Base-by-base conservation (phyloP, 1,140 invertebrate genomes). In the Oncopeltus fasciatus region DNA sequence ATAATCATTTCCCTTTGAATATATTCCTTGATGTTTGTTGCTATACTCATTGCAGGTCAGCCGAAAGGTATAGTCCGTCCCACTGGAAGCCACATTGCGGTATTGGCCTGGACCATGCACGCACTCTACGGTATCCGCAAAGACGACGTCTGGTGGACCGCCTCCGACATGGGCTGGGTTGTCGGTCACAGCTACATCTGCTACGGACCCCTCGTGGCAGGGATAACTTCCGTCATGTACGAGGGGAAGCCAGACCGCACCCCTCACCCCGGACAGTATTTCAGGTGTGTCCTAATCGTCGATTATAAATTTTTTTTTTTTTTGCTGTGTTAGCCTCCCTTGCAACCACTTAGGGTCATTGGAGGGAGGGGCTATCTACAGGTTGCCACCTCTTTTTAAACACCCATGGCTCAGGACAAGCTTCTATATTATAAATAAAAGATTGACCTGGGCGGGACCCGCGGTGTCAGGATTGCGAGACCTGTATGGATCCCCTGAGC, bases 171-270 rank as follows among this genome's bases (percentile, higher is more conserved):
- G 62, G 90, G 92, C 1, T 96, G 92, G 93, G 90, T 95, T 0
- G 91, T 95, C 2, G 92, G 92, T 2, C 91, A 93, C 72, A 92
- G 90, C 0, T 96, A 94, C 69, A 95, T 95, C 60, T 91, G 88
- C 71, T 96, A 96, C 67, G 92, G 83, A 2, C 92, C 93, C 0
- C 74, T 96, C 0, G 72, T 91, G 0, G 83, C 84, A 65, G 86
- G 91, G 1, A 77, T 84, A 31, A 94, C 91, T 0, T 88, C 87
- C 65, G 78, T 97, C 1, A 81, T 97, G 75, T 96, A 92, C 74
- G 93, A 97, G 75, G 93, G 93, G 1, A 96, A 95, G 70, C 92
- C 92, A 0, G 90, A 95, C 67, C 82, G 90, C 59, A 95, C 92
- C 1, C 92, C 92, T 0, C 87, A 95, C 76, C 83, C 90, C 3